Conservation (phyloP, 2,797 vertebrate genomes). For the Botia kubotai region DNA sequence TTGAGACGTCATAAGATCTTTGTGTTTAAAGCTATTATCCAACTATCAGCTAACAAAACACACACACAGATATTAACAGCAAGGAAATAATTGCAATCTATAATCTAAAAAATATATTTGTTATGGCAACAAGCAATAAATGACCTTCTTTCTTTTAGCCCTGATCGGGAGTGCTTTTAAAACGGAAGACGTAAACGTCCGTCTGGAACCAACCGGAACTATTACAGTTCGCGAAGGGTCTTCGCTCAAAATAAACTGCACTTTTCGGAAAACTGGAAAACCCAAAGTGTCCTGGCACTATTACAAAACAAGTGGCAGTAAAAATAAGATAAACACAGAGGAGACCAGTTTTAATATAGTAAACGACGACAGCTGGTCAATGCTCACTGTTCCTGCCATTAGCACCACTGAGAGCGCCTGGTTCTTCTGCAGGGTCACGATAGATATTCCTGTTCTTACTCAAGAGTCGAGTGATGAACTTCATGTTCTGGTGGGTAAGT, state of each 20-base stretch:
- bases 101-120: too few relatives aligned
- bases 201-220: not conserved
- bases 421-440: constrained; percentile 45
- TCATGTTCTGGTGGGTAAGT: constrained; percentile 49
- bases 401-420: constrained; percentile 23
- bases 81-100: too few relatives aligned
- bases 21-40: too few relatives aligned
- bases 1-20: not conserved
- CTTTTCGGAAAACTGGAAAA: not conserved
- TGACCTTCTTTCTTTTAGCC: not conserved
- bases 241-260: constrained; percentile 28
- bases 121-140: too few relatives aligned
- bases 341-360: too few relatives aligned
- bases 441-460: not conserved
- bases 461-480: not conserved
- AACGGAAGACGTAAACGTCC: not conserved
- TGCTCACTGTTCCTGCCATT: not conserved
- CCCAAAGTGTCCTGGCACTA: constrained; percentile 36
- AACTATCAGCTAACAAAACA: too few relatives aligned
- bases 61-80: too few relatives aligned
- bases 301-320: not conserved
- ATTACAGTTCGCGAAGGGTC: not conserved
- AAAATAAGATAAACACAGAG: rapidly evolving
- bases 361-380: not conserved
- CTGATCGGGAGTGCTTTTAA: not conserved